Conservation (phyloP, 2,888 invertebrate species). For the Synanthedon vespiformis region DNA sequence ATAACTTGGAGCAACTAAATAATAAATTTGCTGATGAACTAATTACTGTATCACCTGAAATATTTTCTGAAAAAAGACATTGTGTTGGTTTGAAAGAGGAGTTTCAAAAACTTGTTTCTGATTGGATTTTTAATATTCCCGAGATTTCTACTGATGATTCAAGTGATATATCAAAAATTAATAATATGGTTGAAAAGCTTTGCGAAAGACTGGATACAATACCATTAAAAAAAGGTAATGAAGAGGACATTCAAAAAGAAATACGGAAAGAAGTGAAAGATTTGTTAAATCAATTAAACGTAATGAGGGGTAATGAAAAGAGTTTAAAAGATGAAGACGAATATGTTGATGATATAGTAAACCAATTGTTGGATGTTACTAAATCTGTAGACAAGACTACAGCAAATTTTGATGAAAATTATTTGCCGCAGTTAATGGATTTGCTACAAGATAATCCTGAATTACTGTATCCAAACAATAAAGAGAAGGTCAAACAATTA, state of each 20-base stretch:
- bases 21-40: constrained; percentile 12
- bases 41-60: constrained; percentile 6
- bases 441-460: too few relatives aligned
- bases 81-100: constrained; percentile 1
- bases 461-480: too few relatives aligned
- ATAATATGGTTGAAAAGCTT: background rate
- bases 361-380: background rate
- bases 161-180: background rate
- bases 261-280: constrained; percentile 10
- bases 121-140: constrained; percentile 10
- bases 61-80: constrained; percentile 1
- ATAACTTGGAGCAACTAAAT: constrained; percentile 7
- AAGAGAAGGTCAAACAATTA: too few relatives aligned
- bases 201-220: background rate
- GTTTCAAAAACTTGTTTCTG: constrained; percentile 7
- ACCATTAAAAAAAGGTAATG: constrained; percentile 7
- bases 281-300: constrained; percentile 3
- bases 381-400: background rate
- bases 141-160: constrained; percentile 1
- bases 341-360: background rate
- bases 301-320: background rate
- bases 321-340: background rate
- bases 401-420: background rate
- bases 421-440: too few relatives aligned
- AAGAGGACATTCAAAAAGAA: constrained; percentile 7